Percentiles rank a stretch among this genome's conserved stretches.
Evolutionary conservation across 2,888 invertebrate species (phyloP).

Genomic region (Folsomia candida): DNA sequence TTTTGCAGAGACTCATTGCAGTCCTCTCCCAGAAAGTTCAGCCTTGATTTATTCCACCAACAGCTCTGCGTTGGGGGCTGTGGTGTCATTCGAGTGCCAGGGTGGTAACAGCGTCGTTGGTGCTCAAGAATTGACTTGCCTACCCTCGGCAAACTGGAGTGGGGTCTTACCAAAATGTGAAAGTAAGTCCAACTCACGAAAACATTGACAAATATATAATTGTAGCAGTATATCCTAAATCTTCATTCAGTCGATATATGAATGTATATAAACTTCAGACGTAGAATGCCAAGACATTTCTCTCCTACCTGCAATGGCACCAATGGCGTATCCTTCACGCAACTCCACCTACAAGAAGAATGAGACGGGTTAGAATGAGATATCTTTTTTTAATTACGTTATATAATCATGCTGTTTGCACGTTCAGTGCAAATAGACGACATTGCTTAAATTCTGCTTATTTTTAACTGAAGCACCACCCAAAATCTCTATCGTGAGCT

Average conservation of each 20-base stretch:
- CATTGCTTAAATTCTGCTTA: constrained; percentile 31
- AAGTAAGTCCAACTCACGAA: constrained; percentile 59
- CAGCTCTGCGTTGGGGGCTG: constrained; percentile 71
- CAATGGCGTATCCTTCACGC: constrained; percentile 21
- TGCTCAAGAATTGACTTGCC: constrained; percentile 68
- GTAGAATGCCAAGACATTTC: constrained; percentile 48
- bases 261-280: constrained; percentile 9
- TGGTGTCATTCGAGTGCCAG: constrained; percentile 67
- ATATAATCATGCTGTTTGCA: constrained; percentile 59
- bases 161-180: constrained; percentile 77
- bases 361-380: too few relatives aligned
- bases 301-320: constrained; percentile 33
- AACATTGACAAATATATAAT: not conserved
- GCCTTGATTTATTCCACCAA: constrained; percentile 70
- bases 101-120: constrained; percentile 80
- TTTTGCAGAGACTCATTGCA: constrained; percentile 69
- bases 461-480: too few relatives aligned
- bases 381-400: too few relatives aligned
- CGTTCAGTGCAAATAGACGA: constrained; percentile 58
- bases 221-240: not conserved
- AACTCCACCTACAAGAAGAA: constrained; percentile 55
- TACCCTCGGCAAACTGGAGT: constrained; percentile 85
- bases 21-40: constrained; percentile 68
- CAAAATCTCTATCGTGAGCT: constrained; percentile 66
- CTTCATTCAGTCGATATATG: not conserved